phyloP scores from a whole-genome alignment of 2,797 vertebrate species.

The Muraenolepis orangiensis region DNA sequence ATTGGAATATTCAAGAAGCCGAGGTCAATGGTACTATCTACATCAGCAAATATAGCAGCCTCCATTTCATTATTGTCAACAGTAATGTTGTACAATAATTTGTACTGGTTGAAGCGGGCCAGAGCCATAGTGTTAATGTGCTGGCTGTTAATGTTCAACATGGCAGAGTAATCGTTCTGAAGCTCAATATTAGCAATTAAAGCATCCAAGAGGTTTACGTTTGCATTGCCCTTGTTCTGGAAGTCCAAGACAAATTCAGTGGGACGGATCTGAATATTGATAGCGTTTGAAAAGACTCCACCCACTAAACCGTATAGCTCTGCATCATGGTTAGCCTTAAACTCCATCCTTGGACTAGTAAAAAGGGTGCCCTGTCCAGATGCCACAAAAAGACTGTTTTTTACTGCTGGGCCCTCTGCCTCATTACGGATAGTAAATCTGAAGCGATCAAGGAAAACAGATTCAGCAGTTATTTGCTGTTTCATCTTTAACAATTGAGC shows the following conservation, averaged over 20 bases:
- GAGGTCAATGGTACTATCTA: conserved; percentile 84
- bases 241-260: conserved; percentile 73
- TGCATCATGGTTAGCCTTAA: conserved; percentile 78
- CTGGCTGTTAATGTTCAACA: conserved; percentile 75
- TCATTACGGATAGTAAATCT: conserved; percentile 77
- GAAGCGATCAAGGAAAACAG: conserved; percentile 57
- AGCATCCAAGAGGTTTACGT: conserved; percentile 74
- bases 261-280: conserved; percentile 70
- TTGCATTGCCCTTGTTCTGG: conserved; percentile 84
- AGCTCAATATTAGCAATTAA: conserved; percentile 84
- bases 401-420: conserved; percentile 75
- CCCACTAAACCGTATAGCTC: conserved; percentile 74
- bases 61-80: conserved; percentile 75
- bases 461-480: conserved; percentile 75
- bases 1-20: conserved; percentile 84
- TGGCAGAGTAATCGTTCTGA: conserved; percentile 81
- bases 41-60: conserved; percentile 66
- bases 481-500: conserved; percentile 77
- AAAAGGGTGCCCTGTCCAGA: conserved; percentile 69
- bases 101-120: conserved; percentile 85
- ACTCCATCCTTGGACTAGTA: conserved; percentile 74
- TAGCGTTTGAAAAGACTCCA: conserved; percentile 78
- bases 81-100: conserved; percentile 79
- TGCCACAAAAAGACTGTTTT: conserved; percentile 75
- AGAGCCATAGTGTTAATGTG: conserved; percentile 73